Evolutionary conservation across 2,797 vertebrate species (phyloP).

Genomic region (Valencia hispanica): DNA sequence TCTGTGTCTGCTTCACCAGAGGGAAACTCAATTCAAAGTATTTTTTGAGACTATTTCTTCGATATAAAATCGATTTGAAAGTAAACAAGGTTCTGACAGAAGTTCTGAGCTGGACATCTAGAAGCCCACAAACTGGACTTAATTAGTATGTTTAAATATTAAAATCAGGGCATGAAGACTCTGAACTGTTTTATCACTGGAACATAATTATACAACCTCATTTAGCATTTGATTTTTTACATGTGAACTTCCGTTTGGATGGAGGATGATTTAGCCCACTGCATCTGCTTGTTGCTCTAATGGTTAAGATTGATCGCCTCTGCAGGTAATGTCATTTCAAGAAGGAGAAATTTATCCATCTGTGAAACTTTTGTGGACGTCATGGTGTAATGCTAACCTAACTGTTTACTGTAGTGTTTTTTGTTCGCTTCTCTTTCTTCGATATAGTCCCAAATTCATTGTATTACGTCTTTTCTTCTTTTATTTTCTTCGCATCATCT

Average conservation of each 20-base stretch:
- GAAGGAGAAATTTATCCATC: neutral
- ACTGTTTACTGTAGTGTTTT: neutral
- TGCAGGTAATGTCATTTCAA: conserved; percentile 5
- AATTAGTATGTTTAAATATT: neutral
- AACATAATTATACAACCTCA: neutral
- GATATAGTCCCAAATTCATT: neutral
- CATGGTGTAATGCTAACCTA: neutral
- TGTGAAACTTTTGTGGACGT: neutral
- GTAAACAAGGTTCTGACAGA: neutral
- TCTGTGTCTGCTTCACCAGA: neutral
- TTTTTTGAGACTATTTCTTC: neutral
- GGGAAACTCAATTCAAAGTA: neutral
- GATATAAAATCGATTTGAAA: neutral
- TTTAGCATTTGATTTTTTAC: neutral
- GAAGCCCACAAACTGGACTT: neutral
- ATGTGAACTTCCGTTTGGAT: neutral
- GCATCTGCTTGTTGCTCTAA: neutral
- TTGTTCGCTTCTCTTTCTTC: neutral
- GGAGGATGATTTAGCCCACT: neutral
- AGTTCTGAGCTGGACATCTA: neutral
- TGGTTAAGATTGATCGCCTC: conserved; percentile 1
- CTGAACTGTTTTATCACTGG: neutral
- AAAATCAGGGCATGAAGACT: neutral
- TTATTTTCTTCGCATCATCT: neutral
- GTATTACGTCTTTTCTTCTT: neutral